Percentiles rank a stretch among this genome's conserved stretches.
Conservation (phyloP, 1,140 invertebrate genomes). For the Trigoniulus corallinus region DNA sequence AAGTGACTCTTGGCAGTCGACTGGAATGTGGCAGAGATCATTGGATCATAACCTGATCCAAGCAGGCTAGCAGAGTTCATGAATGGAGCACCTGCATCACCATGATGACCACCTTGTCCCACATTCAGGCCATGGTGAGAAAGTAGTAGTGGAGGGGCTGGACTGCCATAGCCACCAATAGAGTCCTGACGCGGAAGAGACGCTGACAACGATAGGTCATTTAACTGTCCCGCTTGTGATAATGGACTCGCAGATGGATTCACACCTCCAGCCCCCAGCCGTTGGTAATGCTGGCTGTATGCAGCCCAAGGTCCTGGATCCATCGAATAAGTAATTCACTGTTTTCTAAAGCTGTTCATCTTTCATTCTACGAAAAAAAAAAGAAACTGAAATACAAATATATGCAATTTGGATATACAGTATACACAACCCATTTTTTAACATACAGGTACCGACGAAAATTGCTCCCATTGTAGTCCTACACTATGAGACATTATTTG, state of each 20-base stretch:
- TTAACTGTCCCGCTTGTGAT: conserved; percentile 9
- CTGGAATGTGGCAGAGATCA: conserved; percentile 11
- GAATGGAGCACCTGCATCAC: conserved; percentile 8
- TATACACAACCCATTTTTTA: neutral
- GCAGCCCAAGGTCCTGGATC: conserved; percentile 13
- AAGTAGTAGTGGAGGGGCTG: conserved; percentile 10
- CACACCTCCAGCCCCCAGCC: conserved; percentile 10
- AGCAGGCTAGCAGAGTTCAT: conserved; percentile 12
- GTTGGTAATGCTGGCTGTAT: conserved; percentile 15
- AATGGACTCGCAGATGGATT: conserved; percentile 11
- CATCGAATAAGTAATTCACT: neutral
- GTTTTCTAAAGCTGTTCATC: neutral
- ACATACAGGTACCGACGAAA: neutral
- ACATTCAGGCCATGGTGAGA: conserved; percentile 12
- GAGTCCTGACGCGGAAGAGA: conserved; percentile 12
- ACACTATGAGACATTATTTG: neutral
- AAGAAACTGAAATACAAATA: neutral
- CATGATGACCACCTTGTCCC: conserved; percentile 10
- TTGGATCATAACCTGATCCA: conserved; percentile 12
- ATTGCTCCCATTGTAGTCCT: neutral
- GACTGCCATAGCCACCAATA: conserved; percentile 11
- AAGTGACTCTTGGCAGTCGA: conserved; percentile 11
- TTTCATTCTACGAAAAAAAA: neutral
- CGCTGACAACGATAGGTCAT: conserved; percentile 11
- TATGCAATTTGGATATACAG: neutral